Base-by-base conservation (phyloP, 2,797 vertebrate genomes). In the Platyrinchus mystaceus region DNA sequence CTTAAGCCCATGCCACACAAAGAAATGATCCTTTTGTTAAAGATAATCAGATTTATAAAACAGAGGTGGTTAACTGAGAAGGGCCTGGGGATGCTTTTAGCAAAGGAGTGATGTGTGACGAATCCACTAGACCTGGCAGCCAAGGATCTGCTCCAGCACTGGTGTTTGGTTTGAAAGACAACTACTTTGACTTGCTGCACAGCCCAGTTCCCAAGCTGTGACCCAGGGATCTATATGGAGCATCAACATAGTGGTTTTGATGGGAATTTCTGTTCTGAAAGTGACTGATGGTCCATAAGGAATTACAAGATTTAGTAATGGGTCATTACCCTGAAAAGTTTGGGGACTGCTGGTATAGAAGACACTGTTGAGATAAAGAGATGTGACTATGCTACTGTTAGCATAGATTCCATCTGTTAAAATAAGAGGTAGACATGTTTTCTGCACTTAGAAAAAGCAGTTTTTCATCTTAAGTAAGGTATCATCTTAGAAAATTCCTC, bases 161-260 rank as follows among this genome's bases (percentile, higher is more conserved):
- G 71, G 9, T 49, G 4, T 70, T 64, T 74, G 49, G 3, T 62
- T 79, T 58, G 64, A 52, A 80, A 46, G 55, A 56, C 68, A 49
- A 20, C 4, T 59, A 0, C 49, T 82, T 75, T 13, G 41, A 12
- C 7, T n/a, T 62, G 15, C 39, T 80, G 24, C 2, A 7, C 52
- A 21, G 32, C 28, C 30, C 23, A 14, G 39, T 49, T 74, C 28
- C 53, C 32, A 41, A 1, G 30, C 41, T 46, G 36, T 0, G 0
- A 9, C 44, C 34, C 52, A 55, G 66, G 37, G 41, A 60, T 34
- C 32, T 60, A 0, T 19, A 8, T 47, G 30, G 66, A 87, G 10
- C 23, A 73, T 2, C 7, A n/a, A 1, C 10, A 3, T 7, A 4
- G 27, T 59, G 60, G 10, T 77, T 76, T 37, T 58, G 62, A 4